Conservation (phyloP, 2,888 invertebrate species). For the Myathropa florea region DNA sequence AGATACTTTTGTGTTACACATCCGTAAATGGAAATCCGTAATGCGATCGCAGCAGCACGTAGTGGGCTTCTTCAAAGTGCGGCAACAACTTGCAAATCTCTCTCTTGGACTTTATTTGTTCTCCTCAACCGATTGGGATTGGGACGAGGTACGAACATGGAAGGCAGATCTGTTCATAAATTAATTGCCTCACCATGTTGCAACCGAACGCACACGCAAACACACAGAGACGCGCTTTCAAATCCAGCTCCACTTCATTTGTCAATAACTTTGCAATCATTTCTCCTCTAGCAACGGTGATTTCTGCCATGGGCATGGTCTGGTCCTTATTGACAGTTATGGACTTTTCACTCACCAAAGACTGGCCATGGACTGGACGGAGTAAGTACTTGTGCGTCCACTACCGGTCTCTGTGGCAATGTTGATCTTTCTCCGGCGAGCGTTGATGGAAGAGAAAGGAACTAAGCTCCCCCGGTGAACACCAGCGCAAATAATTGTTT, state of each 20-base stretch:
- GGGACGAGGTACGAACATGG: constrained; percentile 44
- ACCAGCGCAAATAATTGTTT: constrained; percentile 22
- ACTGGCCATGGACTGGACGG: background rate
- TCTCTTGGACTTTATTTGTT: constrained; percentile 26
- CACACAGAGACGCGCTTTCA: background rate
- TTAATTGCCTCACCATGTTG: constrained; percentile 54
- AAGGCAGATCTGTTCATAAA: constrained; percentile 51
- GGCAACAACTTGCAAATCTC: constrained; percentile 66
- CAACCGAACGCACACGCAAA: background rate
- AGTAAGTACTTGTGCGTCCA: constrained; percentile 34
- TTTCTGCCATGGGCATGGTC: constrained; percentile 24
- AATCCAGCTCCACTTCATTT: constrained; percentile 57
- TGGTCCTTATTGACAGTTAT: constrained; percentile 26
- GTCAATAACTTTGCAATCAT: constrained; percentile 65
- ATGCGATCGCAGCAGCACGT: constrained; percentile 48
- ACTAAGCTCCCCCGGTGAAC: constrained; percentile 28
- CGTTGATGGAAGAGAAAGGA: constrained; percentile 43
- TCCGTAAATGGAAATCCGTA: constrained; percentile 65
- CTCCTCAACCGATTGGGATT: constrained; percentile 27
- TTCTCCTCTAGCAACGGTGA: constrained; percentile 42
- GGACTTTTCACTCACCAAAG: constrained; percentile 1
- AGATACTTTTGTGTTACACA: constrained; percentile 65
- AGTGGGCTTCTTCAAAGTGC: constrained; percentile 56
- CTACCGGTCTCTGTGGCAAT: background rate
- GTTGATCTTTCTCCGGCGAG: constrained; percentile 9